Percentiles rank a stretch among this genome's conserved stretches.
phyloP scores from a whole-genome alignment of 2,113 vertebrate species.

The Vidua macroura region DNA sequence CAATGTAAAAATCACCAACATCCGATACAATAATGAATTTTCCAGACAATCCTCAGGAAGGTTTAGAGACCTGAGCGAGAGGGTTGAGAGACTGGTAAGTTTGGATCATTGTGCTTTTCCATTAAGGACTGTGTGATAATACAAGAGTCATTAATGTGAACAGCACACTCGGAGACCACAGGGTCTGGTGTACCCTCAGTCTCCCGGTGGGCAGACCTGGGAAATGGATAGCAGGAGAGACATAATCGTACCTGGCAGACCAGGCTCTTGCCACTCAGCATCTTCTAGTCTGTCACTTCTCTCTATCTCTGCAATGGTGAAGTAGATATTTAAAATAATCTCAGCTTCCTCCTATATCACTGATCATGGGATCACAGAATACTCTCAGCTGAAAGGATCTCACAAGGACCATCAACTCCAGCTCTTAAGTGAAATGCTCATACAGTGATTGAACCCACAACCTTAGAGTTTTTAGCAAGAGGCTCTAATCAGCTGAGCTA shows the following conservation, averaged over 20 bases:
- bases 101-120: background rate
- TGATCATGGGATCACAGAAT: background rate
- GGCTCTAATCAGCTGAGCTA: background rate
- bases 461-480: background rate
- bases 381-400: background rate
- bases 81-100: slow-evolving; percentile 76
- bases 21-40: slow-evolving; percentile 62
- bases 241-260: background rate
- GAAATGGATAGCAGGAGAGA: background rate
- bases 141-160: background rate
- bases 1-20: slow-evolving; percentile 64
- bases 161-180: background rate
- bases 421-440: background rate
- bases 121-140: background rate
- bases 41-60: slow-evolving; percentile 64
- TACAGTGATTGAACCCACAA: background rate
- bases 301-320: background rate
- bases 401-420: background rate
- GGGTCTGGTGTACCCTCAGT: background rate
- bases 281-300: background rate
- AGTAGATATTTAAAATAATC: background rate
- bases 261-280: background rate
- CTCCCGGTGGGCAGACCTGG: background rate
- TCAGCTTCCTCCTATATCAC: background rate
- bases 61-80: slow-evolving; percentile 67